Conservation (phyloP, 2,797 vertebrate species). For the Syngnathus acus region DNA sequence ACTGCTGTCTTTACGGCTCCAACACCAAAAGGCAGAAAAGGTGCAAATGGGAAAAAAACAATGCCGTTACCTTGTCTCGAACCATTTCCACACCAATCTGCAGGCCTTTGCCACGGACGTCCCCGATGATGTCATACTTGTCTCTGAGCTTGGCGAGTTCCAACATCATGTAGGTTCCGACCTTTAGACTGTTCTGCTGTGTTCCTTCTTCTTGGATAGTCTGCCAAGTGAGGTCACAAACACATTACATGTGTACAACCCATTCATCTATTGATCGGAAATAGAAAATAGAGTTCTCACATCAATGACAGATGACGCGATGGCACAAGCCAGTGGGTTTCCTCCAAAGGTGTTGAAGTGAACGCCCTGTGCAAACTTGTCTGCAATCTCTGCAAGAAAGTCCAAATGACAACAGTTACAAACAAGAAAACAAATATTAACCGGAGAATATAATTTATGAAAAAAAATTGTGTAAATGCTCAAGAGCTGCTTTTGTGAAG, state of each 20-base stretch:
- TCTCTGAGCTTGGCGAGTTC: slow-evolving; percentile 83
- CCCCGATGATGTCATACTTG: slow-evolving; percentile 84
- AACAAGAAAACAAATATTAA: not conserved
- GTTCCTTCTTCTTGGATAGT: slow-evolving; percentile 77
- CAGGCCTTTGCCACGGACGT: slow-evolving; percentile 92
- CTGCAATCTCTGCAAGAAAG: slow-evolving; percentile 76
- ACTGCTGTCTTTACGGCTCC: not conserved
- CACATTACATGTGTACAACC: not conserved
- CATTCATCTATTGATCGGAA: no score
- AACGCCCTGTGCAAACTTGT: slow-evolving; percentile 63
- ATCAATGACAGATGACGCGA: slow-evolving; percentile 83
- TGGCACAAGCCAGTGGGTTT: slow-evolving; percentile 77
- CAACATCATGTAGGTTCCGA: slow-evolving; percentile 80
- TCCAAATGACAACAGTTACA: not conserved
- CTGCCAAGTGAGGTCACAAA: slow-evolving; percentile 47
- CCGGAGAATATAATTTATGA: not conserved
- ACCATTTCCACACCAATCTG: slow-evolving; percentile 94
- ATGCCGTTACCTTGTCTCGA: slow-evolving; percentile 77
- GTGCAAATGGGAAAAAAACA: not conserved
- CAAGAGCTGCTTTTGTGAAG: not conserved
- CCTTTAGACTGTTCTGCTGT: slow-evolving; percentile 72
- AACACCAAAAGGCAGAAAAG: not conserved
- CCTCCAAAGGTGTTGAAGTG: slow-evolving; percentile 93
- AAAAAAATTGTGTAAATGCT: not conserved
- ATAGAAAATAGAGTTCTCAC: slow-evolving; percentile 53